Evolutionary conservation across 2,113 vertebrate genomes (phyloP), one percentile per base, ranked within the genome.

Genomic region (human): DNA sequence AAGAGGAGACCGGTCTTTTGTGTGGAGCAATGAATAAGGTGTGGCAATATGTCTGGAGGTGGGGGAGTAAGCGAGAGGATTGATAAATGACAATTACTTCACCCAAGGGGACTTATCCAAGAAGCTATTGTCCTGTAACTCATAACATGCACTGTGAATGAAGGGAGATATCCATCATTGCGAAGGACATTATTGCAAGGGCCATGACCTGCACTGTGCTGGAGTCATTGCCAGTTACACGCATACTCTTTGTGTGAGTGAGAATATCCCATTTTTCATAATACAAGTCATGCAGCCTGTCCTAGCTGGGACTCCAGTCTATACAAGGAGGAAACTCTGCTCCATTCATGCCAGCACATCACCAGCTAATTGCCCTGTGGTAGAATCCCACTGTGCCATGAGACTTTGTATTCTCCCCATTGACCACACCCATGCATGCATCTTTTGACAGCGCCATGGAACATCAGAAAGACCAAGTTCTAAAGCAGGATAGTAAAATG

Each of bases 381-480:
- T 59, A 12, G 30, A 43, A 68, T 40, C 17, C 55, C 45, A 38
- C 16, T 16, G 6, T 3, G 35, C 48, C 4, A 5, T 86, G 55
- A 80, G 18, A 87, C 45, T 79, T 79, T 79, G 32, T 79, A 38
- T 61, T 43, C 48, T 82, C 20, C 23, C 35, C 43, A 81, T 52
- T 35, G 5, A 3, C 70, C 27, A 52, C 13, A 35, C 7, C 18
- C 20, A 27, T 2, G 25, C 7, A 4, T 0, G 4, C 16, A 20
- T 16, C 32, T 94, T 48, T 87, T 12, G 1, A n/a, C 55, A 79
- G 22, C 45, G 20, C 3, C 80, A 45, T 35, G 8, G 52, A 13
- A 45, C 40, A 45, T 90, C 43, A 23, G 30, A 92, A 79, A 84
- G 61, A 79, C 30, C 45, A 79, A 52, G 32, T 76, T 73, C 25